Conservation (phyloP, 2,113 vertebrate genomes). For the Cricetomys ansorgei region DNA sequence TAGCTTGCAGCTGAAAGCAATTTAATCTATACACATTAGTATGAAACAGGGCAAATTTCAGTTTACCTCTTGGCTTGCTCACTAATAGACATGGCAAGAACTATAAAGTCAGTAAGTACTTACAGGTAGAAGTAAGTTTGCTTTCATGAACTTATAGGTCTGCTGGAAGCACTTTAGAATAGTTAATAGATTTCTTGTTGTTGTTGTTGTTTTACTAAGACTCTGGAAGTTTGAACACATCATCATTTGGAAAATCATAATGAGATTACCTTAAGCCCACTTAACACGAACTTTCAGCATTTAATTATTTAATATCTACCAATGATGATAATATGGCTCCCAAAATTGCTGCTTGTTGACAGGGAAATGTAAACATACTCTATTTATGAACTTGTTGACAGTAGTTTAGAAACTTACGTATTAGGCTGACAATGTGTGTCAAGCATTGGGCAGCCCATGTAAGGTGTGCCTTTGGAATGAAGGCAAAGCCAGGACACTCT, state of each 20-base stretch:
- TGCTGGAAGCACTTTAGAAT: not conserved
- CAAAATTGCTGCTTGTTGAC: constrained; percentile 35
- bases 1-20: constrained; percentile 64
- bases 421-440: not conserved
- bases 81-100: not conserved
- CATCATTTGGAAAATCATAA: constrained; percentile 59
- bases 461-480: not conserved
- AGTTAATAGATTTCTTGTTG: constrained; percentile 15
- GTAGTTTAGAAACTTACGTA: constrained; percentile 4
- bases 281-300: not conserved
- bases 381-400: not conserved
- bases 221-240: not conserved
- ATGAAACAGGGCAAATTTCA: not conserved
- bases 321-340: not conserved
- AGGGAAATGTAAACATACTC: constrained; percentile 10
- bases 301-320: constrained; percentile 53
- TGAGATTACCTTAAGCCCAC: not conserved
- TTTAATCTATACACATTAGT: constrained; percentile 9
- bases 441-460: not conserved
- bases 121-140: not conserved
- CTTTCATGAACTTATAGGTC: not conserved
- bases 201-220: constrained; percentile 12
- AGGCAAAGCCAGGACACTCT: not conserved
- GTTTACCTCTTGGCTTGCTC: not conserved
- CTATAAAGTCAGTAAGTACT: not conserved